These are phyloP conservation scores for Malurus leucopterus DNA, from an alignment of 2,797 vertebrate species.

Conservation along the genomic window DNA sequence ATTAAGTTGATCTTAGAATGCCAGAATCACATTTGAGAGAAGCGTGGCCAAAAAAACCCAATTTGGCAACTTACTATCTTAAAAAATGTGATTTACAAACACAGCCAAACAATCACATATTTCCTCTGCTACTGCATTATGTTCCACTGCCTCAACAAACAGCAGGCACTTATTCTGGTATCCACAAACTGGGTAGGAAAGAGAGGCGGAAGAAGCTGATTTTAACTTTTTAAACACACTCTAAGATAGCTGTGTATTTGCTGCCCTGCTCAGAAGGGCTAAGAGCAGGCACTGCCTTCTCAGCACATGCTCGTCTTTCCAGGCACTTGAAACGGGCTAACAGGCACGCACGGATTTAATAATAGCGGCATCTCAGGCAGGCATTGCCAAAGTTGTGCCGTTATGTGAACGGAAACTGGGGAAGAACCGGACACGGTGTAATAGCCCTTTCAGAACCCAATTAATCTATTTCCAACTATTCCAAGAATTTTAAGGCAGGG, in stretches of 20 bases:
- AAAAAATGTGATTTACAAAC: background rate
- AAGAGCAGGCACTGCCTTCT: background rate
- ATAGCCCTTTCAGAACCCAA: fast-evolving
- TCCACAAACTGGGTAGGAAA: fast-evolving
- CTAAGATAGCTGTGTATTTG: background rate
- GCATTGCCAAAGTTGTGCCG: background rate
- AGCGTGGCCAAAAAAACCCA: background rate
- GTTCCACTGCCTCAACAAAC: background rate
- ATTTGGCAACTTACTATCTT: background rate
- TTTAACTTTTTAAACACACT: background rate
- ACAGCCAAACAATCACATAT: fast-evolving
- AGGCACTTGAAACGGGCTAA: background rate
- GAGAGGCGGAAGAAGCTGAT: fast-evolving
- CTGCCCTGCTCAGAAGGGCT: background rate
- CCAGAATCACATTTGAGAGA: background rate
- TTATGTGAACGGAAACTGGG: fast-evolving
- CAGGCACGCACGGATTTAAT: fast-evolving
- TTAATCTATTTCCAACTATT: background rate
- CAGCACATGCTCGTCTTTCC: background rate
- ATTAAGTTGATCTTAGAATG: background rate
- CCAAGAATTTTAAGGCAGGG: background rate
- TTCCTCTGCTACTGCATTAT: fast-evolving
- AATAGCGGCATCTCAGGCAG: fast-evolving
- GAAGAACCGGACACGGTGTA: fast-evolving
- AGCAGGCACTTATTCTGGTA: background rate